Percentiles rank a stretch among this genome's conserved stretches.
Evolutionary conservation across 2,888 invertebrate genomes (phyloP).

Genomic region (Phengaris arion): DNA sequence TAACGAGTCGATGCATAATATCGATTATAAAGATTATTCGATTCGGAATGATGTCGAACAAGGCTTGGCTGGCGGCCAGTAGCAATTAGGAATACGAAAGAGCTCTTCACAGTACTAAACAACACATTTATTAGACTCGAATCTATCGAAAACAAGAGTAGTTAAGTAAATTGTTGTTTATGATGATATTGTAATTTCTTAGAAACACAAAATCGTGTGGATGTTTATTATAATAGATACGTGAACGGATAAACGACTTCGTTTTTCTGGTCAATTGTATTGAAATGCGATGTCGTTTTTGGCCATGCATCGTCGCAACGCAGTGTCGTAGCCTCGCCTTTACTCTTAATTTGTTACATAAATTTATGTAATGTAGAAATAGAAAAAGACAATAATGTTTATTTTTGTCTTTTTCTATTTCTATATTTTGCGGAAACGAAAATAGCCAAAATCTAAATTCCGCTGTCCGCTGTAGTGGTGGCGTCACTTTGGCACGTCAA

Average conservation of each 20-base stretch:
- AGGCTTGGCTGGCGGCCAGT: constrained; percentile 18
- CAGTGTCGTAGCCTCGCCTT: no score
- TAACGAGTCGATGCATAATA: constrained; percentile 16
- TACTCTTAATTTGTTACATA: no score
- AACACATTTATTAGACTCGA: constrained; percentile 21
- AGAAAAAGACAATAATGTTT: no score
- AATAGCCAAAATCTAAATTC: not conserved
- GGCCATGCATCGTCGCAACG: no score
- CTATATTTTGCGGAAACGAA: no score
- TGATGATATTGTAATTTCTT: not conserved
- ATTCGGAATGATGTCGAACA: constrained; percentile 21
- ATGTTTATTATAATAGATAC: no score
- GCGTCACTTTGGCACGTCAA: not conserved
- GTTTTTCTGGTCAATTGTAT: no score
- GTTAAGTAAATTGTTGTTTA: not conserved
- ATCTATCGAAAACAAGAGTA: not conserved
- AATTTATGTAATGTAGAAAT: no score
- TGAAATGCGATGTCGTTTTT: no score
- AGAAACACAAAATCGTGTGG: no score
- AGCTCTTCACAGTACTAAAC: not conserved
- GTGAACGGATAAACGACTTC: no score
- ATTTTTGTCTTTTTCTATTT: no score
- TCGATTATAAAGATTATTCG: constrained; percentile 27
- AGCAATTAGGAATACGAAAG: constrained; percentile 21
- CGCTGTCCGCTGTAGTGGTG: not conserved